Conservation (phyloP, 2,797 vertebrate species). For the Propithecus deckenii region DNA sequence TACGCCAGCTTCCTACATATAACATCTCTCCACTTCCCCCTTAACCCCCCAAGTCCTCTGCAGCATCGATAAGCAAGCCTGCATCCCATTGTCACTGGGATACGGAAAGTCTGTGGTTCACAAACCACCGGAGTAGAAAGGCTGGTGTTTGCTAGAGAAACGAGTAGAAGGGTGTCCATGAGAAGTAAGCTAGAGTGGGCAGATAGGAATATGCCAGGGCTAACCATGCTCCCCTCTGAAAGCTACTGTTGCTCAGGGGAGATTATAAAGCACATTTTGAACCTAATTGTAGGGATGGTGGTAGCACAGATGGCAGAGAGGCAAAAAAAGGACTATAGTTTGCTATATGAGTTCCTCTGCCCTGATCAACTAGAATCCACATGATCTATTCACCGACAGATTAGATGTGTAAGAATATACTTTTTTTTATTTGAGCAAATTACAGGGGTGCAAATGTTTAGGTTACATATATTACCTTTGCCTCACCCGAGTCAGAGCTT, state of each 20-base stretch:
- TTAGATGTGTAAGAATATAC: background rate
- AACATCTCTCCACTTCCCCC: background rate
- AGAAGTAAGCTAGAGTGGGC: fast-evolving
- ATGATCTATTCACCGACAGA: background rate
- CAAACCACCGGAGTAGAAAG: background rate
- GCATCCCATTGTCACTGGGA: fast-evolving
- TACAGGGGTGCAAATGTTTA: too few species aligned
- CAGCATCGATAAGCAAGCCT: background rate
- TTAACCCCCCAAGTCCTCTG: fast-evolving
- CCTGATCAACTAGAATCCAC: background rate
- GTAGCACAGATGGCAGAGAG: background rate
- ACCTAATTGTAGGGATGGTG: fast-evolving
- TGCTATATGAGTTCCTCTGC: background rate
- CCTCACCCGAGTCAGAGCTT: too few species aligned
- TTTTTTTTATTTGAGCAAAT: too few species aligned
- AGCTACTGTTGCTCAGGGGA: background rate
- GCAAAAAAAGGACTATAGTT: background rate
- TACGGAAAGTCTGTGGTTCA: background rate
- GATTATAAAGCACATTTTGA: background rate
- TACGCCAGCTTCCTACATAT: background rate
- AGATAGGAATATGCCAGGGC: background rate
- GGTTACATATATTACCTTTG: too few species aligned
- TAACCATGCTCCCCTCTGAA: background rate
- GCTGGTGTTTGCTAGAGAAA: background rate
- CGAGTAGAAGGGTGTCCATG: fast-evolving